Conservation (phyloP, 2,797 vertebrate genomes). For the Cossypha dichroa region DNA sequence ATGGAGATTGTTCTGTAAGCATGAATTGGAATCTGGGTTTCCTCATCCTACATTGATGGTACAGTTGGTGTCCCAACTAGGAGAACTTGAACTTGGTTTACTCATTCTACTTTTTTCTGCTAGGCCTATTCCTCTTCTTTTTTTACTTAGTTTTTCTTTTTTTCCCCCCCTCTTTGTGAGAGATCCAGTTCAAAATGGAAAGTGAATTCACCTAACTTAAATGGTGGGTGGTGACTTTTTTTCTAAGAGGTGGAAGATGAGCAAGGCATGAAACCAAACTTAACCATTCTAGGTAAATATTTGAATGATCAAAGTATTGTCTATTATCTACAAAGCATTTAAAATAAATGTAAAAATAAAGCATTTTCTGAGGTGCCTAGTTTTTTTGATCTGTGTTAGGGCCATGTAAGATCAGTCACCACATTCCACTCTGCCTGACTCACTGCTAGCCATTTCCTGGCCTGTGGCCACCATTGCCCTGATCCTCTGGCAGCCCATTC, state of each 20-base stretch:
- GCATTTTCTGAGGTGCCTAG: neutral
- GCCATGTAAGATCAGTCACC: too few species aligned
- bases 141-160: fast-evolving
- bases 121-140: neutral
- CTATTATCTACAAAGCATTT: neutral
- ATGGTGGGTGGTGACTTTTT: neutral
- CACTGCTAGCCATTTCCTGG: neutral
- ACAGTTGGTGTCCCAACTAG: neutral
- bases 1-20: neutral
- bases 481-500: neutral
- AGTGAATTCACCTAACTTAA: neutral
- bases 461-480: neutral
- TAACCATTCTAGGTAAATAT: neutral
- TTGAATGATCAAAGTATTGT: neutral
- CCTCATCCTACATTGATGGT: neutral
- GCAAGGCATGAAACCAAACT: neutral
- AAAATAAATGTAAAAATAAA: neutral
- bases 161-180: too few species aligned
- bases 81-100: neutral
- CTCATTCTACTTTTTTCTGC: neutral
- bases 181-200: neutral
- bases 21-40: neutral
- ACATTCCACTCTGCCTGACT: neutral
- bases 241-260: neutral
- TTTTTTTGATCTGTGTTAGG: neutral